Base-by-base conservation (phyloP, 2,797 vertebrate species). In the Sebastolobus altivelis region DNA sequence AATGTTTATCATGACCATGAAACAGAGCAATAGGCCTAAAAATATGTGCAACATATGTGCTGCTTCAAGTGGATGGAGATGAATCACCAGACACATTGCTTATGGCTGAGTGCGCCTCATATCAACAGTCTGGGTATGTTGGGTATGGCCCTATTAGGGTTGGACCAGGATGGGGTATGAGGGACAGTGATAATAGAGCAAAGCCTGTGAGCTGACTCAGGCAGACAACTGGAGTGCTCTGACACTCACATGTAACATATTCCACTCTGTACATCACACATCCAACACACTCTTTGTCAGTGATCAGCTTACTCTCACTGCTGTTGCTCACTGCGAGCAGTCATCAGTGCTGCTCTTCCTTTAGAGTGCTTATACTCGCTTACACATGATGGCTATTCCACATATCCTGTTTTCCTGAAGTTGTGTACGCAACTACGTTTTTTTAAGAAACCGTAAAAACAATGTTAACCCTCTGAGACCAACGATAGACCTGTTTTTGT, bases 111-210 rank as follows among this genome's bases (percentile, higher is more conserved):
- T 69, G 73, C 56, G 58, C 70, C 75, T 73, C 59, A 20, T 59
- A 72, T 87, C 85, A 83, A 72, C 75, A 70, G 77, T 87, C 81
- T 80, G 84, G 52, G 61, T 72, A 77, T 85, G 80, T 55, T 69
- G 49, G 65, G 72, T 68, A 66, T 73, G 75, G 79, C 63, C 62
- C 66, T 81, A 55, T 75, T 68, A 87, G n/a, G 78, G 49, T 68
- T 65, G 31, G 56, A 55, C 4, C 20, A 43, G 54, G 46, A 61
- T n/a, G 56, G 58, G 33, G 4, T 67, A 72, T 56, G 25, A 61
- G 29, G 33, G 25, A 68, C 40, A 56, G 2, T 66, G n/a, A 58
- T 72, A 75, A 66, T 59, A 55, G 11, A 73, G 62, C 35, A 52
- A 72, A 73, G 68, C 43, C 46, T 25, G 31, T 68, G 66, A 61